Conservation (phyloP, 2,113 vertebrate genomes). For the Hippocampus barbouri region DNA sequence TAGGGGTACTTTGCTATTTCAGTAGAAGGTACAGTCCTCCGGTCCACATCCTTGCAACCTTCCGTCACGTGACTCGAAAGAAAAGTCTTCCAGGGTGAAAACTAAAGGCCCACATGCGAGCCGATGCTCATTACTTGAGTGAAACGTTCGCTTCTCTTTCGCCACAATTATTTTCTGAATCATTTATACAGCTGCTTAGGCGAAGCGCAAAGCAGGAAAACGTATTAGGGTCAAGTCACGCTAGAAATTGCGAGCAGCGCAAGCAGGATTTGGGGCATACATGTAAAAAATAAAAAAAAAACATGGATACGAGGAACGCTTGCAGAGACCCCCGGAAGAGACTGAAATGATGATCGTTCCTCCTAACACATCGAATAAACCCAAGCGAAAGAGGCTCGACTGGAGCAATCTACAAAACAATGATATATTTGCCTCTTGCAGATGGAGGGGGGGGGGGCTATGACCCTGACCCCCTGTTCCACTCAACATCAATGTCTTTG, state of each 20-base stretch:
- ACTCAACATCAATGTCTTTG: constrained; percentile 32
- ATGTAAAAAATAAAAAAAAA: constrained; percentile 35
- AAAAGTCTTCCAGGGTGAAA: neutral
- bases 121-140: constrained; percentile 32
- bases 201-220: constrained; percentile 57
- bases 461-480: constrained; percentile 23
- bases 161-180: constrained; percentile 63
- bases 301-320: constrained; percentile 24
- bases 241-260: constrained; percentile 40
- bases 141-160: constrained; percentile 38
- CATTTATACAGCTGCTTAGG: constrained; percentile 51
- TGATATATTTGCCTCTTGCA: constrained; percentile 36
- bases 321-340: constrained; percentile 12
- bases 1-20: constrained; percentile 22
- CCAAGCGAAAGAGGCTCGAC: constrained; percentile 29
- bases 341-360: constrained; percentile 41
- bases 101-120: neutral
- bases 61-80: constrained; percentile 32
- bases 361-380: constrained; percentile 30
- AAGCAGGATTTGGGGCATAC: constrained; percentile 48
- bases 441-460: neutral
- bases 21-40: constrained; percentile 26
- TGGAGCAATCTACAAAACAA: constrained; percentile 61
- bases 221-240: constrained; percentile 61
- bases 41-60: constrained; percentile 30